phyloP scores from a whole-genome alignment of 2,113 vertebrate genomes.

The Hyperopisus bebe region DNA sequence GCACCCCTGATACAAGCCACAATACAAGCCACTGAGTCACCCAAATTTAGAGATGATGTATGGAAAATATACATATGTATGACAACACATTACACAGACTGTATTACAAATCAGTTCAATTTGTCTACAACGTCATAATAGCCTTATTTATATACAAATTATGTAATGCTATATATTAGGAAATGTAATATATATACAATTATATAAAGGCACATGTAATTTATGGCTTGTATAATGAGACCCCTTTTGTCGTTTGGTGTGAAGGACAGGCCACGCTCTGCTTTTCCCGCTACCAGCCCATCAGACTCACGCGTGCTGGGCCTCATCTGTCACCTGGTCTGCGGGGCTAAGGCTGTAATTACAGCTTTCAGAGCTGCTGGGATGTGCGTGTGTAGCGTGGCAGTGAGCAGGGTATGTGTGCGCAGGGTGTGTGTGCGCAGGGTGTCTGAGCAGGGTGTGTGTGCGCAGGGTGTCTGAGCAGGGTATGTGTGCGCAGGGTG shows the following conservation, averaged over 20 bases:
- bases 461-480: too few relatives aligned
- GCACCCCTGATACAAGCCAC: background rate
- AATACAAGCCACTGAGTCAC: background rate
- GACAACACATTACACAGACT: background rate
- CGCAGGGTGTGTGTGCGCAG: too few relatives aligned
- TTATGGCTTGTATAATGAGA: background rate
- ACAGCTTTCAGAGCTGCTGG: background rate
- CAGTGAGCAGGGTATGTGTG: background rate
- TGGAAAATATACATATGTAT: background rate
- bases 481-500: too few relatives aligned
- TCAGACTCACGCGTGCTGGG: background rate
- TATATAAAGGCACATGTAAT: background rate
- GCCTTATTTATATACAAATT: slow-evolving; percentile 4
- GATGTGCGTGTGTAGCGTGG: background rate
- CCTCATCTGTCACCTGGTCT: background rate
- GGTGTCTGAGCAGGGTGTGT: too few relatives aligned
- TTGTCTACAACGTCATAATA: background rate
- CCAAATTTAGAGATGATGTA: background rate
- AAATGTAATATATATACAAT: background rate
- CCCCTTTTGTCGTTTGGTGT: slow-evolving; percentile 4
- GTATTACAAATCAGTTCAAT: background rate
- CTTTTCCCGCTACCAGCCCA: background rate
- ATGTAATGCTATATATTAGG: background rate
- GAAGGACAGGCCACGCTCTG: background rate
- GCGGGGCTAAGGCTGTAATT: background rate